phyloP scores from a whole-genome alignment of 2,113 vertebrate genomes.

The Otolemur garnettii region DNA sequence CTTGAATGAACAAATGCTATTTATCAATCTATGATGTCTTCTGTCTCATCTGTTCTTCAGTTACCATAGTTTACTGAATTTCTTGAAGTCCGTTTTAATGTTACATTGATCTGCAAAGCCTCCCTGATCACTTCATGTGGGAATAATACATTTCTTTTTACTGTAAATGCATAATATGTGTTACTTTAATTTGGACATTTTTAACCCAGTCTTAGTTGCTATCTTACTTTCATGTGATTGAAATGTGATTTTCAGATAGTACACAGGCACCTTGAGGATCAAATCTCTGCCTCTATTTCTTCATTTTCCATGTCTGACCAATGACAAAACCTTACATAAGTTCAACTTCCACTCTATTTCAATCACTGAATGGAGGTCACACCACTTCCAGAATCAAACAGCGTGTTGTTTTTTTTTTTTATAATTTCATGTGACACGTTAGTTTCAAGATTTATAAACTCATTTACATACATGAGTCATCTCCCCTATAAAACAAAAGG shows the following conservation, averaged over 20 bases:
- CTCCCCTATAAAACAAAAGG: neutral
- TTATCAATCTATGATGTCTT: neutral
- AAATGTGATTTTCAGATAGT: neutral
- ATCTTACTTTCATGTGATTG: neutral
- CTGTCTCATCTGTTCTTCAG: neutral
- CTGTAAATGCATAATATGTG: neutral
- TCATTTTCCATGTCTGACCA: neutral
- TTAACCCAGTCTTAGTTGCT: neutral
- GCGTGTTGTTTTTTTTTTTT: neutral
- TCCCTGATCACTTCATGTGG: neutral
- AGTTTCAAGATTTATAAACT: conserved; percentile 1
- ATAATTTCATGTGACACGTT: neutral
- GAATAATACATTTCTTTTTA: neutral
- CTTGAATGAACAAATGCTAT: neutral
- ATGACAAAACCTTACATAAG: neutral
- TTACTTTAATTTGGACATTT: neutral
- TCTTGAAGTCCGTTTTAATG: neutral
- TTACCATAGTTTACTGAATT: neutral
- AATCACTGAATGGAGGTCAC: rapidly evolving
- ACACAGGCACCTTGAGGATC: neutral
- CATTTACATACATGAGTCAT: neutral
- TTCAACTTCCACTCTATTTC: neutral
- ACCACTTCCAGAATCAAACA: neutral
- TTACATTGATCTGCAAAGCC: neutral
- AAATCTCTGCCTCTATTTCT: neutral